A percentile compares a stretch with the other conserved stretches of the same genome.
Evolutionary conservation across 2,797 vertebrate genomes (phyloP).

Genomic region (Darevskia nairensis): DNA sequence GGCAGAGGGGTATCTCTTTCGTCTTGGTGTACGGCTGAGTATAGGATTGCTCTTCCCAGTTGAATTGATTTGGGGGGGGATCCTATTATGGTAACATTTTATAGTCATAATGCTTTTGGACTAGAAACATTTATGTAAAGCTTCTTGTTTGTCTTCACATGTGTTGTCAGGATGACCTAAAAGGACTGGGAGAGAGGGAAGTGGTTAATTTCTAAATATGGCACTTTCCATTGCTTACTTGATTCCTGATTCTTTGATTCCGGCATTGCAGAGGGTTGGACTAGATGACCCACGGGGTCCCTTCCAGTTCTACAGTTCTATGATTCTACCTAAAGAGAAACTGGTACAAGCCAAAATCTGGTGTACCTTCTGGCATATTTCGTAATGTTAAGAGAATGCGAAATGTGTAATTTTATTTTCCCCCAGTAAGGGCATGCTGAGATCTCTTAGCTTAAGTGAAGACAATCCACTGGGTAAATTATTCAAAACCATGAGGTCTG

Average conservation of each 20-base stretch:
- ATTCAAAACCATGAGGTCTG: slow-evolving; percentile 52
- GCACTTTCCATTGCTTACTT: slow-evolving; percentile 51
- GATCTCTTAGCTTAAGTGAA: slow-evolving; percentile 60
- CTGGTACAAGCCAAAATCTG: slow-evolving; percentile 41
- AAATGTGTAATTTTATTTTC: slow-evolving; percentile 64
- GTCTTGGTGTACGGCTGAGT: background rate
- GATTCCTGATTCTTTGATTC: too few species aligned
- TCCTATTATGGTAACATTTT: slow-evolving; percentile 78
- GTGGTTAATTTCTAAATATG: slow-evolving; percentile 49
- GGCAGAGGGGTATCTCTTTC: background rate
- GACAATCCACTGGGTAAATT: slow-evolving; percentile 57
- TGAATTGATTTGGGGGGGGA: slow-evolving; percentile 68
- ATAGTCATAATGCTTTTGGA: slow-evolving; percentile 71
- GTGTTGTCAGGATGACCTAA: slow-evolving; percentile 63
- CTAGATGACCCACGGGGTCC: too few species aligned
- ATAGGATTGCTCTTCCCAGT: slow-evolving; percentile 42
- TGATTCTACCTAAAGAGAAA: slow-evolving; percentile 36
- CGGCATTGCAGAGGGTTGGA: too few species aligned
- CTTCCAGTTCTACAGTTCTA: too few species aligned
- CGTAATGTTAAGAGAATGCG: slow-evolving; percentile 59
- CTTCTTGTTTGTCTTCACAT: slow-evolving; percentile 70
- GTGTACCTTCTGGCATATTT: slow-evolving; percentile 50
- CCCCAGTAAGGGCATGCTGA: slow-evolving; percentile 44
- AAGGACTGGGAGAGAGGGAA: slow-evolving; percentile 46
- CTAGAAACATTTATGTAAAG: slow-evolving; percentile 74